Evolutionary conservation across 2,797 vertebrate species (phyloP), one percentile per base, ranked within the genome.

Genomic region (Platyrinchus mystaceus): DNA sequence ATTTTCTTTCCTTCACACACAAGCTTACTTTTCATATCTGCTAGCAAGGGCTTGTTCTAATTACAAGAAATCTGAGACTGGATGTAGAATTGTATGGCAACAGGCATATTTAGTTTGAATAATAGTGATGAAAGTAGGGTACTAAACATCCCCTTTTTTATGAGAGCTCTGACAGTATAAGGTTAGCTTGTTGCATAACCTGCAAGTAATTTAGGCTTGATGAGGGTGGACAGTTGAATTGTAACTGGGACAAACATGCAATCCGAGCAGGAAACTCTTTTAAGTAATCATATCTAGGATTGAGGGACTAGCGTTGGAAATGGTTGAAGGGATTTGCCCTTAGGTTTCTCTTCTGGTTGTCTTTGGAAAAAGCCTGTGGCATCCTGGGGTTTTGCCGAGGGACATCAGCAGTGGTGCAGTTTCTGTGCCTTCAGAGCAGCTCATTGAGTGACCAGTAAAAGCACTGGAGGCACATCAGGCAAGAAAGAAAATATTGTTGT

Each of bases 401-500:
- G 69, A 93, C 68, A 34, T 93, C 76, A 69, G 79, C 58, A 71
- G 28, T 2, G 3, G 22, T 78, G 64, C n/a, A 24, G 44, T 78
- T 80, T 85, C 66, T 60, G 50, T 86, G 69, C 63, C 80, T 64
- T 90, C 53, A 30, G 76, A 8, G 1, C 82, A 64, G 66, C 87
- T 83, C 70, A 56, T 74, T 85, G 73, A 81, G 41, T 59, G 87
- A 41, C 67, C 63, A 47, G 70, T 3, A 4, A 86, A 91, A 86
- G 88, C 84, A 84, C 44, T 0, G 2, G 83, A 90, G 93, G 70
- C 74, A 69, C 24, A 30, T 91, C 32, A 80, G 85, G 87, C 75
- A 93, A 87, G 90, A 96, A 91, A 90, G 91, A 74, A 78, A 95
- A 92, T 79, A 76, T 1, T 91, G 89, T 94, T 78, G 79, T 93